These are phyloP conservation scores for Galeopterus variegatus DNA, from an alignment of 2,113 vertebrate species.

Conservation along the genomic window DNA sequence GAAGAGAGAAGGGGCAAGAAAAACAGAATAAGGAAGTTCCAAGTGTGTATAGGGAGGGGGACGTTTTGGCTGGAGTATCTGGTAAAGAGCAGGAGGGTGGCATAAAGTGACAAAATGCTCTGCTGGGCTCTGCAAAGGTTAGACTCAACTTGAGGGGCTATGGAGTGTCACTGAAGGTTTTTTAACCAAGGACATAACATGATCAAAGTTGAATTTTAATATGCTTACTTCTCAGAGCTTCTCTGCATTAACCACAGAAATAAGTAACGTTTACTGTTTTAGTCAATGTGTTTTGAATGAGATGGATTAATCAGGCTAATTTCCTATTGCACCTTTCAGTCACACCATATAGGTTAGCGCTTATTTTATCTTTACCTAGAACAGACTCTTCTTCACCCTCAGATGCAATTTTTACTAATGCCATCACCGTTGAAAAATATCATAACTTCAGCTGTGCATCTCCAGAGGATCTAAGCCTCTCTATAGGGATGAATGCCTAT, in stretches of 20 bases:
- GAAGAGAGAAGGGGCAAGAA: not conserved
- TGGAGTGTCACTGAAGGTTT: not conserved
- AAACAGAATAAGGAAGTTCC: not conserved
- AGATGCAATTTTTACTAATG: not conserved
- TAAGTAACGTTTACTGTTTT: not conserved
- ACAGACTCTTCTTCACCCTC: not conserved
- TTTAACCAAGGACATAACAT: not conserved
- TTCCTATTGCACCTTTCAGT: not conserved
- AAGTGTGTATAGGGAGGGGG: rapidly evolving
- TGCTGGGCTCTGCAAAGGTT: not conserved
- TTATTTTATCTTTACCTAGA: not conserved
- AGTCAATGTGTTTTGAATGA: not conserved
- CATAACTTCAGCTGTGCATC: not conserved
- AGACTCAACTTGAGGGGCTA: not conserved
- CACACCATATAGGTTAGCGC: not conserved
- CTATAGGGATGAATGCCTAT: not conserved
- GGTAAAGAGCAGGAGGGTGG: not conserved
- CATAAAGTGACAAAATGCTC: not conserved
- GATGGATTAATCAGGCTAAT: not conserved
- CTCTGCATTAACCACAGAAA: not conserved
- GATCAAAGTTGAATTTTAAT: not conserved
- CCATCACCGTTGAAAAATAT: not conserved
- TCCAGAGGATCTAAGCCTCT: not conserved
- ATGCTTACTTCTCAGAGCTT: not conserved
- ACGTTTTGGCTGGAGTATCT: not conserved